Percentiles rank a stretch among this genome's conserved stretches.
phyloP scores from a whole-genome alignment of 1,140 invertebrate species.

The Reticulitermes speratus region DNA sequence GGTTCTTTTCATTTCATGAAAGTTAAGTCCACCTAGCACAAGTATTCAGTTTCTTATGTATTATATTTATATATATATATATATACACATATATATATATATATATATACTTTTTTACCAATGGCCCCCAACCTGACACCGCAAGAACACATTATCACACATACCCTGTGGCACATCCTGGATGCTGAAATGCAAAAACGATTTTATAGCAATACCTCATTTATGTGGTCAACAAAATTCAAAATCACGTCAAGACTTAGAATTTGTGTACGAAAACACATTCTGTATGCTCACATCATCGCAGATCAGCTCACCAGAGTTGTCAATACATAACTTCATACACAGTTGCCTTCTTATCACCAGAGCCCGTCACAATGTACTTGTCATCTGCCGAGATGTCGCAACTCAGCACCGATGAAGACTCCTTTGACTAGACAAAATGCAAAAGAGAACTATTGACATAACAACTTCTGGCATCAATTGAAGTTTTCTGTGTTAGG shows the following conservation, averaged over 20 bases:
- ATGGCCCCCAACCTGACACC: not conserved
- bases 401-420: slow-evolving; percentile 96
- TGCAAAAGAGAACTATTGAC: not conserved
- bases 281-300: too few relatives aligned
- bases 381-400: slow-evolving; percentile 99
- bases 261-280: too few relatives aligned
- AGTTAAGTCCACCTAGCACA: not conserved
- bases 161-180: slow-evolving; percentile 16
- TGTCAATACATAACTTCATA: slow-evolving; percentile 95
- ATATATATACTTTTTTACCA: not conserved
- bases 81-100: too few relatives aligned
- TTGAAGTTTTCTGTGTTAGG: not conserved
- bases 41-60: not conserved
- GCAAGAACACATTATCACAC: not conserved
- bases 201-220: not conserved
- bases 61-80: too few relatives aligned
- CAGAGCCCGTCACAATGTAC: slow-evolving; percentile 97
- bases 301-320: not conserved
- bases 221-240: too few relatives aligned
- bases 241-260: too few relatives aligned
- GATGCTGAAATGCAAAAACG: not conserved
- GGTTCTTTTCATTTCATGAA: too few relatives aligned
- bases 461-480: not conserved
- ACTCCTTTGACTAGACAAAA: slow-evolving; percentile 88
- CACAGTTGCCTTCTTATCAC: slow-evolving; percentile 98